These are phyloP conservation scores for Salmo trutta DNA, from an alignment of 2,797 vertebrate species.

Conservation along the genomic window DNA sequence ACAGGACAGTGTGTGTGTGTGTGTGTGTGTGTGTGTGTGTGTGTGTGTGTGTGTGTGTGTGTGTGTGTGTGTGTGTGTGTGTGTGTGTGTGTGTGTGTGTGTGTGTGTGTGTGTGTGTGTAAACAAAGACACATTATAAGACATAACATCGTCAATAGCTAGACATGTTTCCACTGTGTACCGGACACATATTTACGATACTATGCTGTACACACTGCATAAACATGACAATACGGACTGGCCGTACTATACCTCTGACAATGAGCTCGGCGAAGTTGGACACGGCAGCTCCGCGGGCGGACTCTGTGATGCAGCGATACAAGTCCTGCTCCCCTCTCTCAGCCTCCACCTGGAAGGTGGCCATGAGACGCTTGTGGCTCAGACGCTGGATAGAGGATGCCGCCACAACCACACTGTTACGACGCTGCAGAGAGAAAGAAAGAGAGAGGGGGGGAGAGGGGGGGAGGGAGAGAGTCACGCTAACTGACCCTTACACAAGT, in stretches of 20 bases:
- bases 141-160: no score
- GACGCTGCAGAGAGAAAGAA: conserved; percentile 69
- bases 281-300: conserved; percentile 83
- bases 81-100: neutral
- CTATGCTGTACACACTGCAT: neutral
- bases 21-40: neutral
- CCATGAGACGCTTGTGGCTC: conserved; percentile 89
- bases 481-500: neutral
- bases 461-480: conserved; percentile 3
- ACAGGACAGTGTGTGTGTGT: neutral
- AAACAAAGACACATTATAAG: no score
- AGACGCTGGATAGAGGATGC: conserved; percentile 77
- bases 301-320: conserved; percentile 91
- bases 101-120: no score
- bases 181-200: no score
- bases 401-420: conserved; percentile 78
- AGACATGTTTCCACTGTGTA: no score
- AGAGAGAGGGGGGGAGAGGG: conserved; percentile 11
- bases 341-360: conserved; percentile 85
- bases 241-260: conserved; percentile 82
- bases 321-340: conserved; percentile 84
- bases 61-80: neutral
- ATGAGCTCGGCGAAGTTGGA: conserved; percentile 97
- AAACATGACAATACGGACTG: neutral
- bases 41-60: neutral